phyloP scores from a whole-genome alignment of 2,113 vertebrate genomes.

The Diphyllodes magnificus region DNA sequence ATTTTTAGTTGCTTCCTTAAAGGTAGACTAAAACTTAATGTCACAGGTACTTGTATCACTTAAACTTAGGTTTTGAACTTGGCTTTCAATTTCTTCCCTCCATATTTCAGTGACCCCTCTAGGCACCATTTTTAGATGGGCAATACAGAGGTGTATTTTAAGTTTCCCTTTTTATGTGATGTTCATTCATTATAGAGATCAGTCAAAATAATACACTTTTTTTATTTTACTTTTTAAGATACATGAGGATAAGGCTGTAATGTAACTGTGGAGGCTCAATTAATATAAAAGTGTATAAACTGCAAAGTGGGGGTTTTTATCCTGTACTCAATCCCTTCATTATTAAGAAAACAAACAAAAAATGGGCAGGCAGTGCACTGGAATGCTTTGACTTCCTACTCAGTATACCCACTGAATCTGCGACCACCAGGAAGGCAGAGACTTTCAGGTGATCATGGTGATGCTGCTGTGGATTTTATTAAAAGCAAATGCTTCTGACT shows the following conservation, averaged over 20 bases:
- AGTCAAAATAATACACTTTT: background rate
- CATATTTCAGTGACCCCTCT: background rate
- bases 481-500: background rate
- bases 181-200: background rate
- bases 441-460: background rate
- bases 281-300: background rate
- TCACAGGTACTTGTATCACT: background rate
- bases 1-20: background rate
- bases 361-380: background rate
- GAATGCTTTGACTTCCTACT: background rate
- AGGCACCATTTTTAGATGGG: background rate
- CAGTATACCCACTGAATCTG: background rate
- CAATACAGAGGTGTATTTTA: background rate
- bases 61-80: background rate
- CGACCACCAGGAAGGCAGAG: background rate
- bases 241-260: background rate
- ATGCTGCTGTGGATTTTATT: background rate
- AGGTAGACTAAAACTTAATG: background rate
- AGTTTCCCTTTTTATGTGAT: background rate
- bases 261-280: background rate
- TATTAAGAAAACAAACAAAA: background rate
- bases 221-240: background rate
- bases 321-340: background rate
- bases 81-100: background rate
- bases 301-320: background rate